These are phyloP conservation scores for Oenanthe oenanthe DNA, from an alignment of 2,113 vertebrate species.

Conservation along the genomic window DNA sequence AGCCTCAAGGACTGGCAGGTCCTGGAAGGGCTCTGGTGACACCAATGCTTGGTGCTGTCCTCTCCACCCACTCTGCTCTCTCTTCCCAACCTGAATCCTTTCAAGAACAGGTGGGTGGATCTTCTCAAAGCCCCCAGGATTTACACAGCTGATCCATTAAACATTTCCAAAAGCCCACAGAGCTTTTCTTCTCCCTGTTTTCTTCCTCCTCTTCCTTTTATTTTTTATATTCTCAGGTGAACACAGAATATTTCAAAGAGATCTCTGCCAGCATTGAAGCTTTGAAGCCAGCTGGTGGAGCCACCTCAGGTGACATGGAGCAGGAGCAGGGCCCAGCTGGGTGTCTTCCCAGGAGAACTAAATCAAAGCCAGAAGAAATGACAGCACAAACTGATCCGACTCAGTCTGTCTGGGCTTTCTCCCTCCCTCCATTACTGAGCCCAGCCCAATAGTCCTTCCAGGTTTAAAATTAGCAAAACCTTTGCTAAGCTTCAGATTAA, in stretches of 20 bases:
- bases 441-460: neutral
- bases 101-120: neutral
- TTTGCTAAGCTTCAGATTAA: slow-evolving; percentile 35
- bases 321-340: neutral
- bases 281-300: slow-evolving; percentile 47
- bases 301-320: neutral
- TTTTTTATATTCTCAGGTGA: neutral
- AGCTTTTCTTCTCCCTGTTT: neutral
- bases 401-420: neutral
- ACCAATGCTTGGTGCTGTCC: neutral
- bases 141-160: neutral
- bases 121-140: neutral
- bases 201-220: neutral
- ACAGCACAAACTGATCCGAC: neutral
- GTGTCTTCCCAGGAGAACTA: neutral
- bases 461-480: slow-evolving; percentile 41
- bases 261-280: neutral
- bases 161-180: neutral
- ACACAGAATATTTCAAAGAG: slow-evolving; percentile 14
- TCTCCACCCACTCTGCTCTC: neutral
- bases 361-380: slow-evolving; percentile 41
- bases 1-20: neutral
- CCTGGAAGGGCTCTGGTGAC: neutral
- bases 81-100: neutral
- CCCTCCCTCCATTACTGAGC: neutral